A percentile compares a stretch with the other conserved stretches of the same genome.
These are phyloP conservation scores for Syrrhaptes paradoxus DNA, from an alignment of 2,113 vertebrate species.

Conservation along the genomic window DNA sequence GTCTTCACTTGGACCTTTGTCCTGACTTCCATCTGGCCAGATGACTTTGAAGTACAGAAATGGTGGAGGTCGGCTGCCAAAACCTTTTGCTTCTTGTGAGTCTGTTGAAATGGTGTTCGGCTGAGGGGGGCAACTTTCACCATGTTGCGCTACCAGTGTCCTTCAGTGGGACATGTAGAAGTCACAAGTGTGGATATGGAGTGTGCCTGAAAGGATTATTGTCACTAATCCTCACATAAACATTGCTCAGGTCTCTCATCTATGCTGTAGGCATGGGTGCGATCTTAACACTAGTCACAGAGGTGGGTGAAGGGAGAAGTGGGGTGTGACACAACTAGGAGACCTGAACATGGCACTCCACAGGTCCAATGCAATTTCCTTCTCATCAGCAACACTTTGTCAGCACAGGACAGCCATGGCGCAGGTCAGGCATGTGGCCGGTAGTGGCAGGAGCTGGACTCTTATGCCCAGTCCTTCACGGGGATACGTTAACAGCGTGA, in stretches of 20 bases:
- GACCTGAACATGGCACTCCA: background rate
- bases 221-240: background rate
- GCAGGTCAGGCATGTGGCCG: background rate
- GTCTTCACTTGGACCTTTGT: background rate
- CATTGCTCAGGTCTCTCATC: background rate
- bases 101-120: background rate
- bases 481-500: background rate
- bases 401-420: rapidly evolving
- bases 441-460: background rate
- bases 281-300: background rate
- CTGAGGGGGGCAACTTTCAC: background rate
- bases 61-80: background rate
- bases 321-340: background rate
- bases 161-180: background rate
- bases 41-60: background rate
- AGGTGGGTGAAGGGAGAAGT: background rate
- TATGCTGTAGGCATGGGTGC: background rate
- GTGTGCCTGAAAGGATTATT: background rate
- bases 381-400: background rate
- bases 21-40: background rate
- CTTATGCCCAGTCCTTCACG: background rate
- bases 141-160: background rate
- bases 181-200: background rate
- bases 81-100: background rate
- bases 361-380: background rate